Evolutionary conservation across 2,888 invertebrate species (phyloP).

Genomic region (Allygus modestus): DNA sequence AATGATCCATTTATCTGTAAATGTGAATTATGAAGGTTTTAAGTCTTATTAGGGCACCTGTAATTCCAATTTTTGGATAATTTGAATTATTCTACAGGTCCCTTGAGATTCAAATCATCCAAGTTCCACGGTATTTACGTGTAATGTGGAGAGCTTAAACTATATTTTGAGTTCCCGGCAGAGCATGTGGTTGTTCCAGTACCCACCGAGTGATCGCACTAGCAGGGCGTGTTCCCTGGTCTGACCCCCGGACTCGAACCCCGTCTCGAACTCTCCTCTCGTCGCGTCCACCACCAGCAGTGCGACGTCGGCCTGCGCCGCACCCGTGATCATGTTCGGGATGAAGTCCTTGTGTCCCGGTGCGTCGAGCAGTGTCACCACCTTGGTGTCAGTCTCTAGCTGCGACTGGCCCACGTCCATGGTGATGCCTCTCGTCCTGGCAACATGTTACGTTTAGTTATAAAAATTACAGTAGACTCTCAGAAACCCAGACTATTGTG

Average conservation of each 20-base stretch:
- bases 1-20: too few species aligned
- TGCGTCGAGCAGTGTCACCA: slow-evolving; percentile 93
- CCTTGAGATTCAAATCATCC: too few species aligned
- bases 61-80: too few species aligned
- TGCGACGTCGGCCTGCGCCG: slow-evolving; percentile 98
- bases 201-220: slow-evolving; percentile 84
- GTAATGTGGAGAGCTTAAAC: too few species aligned
- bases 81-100: too few species aligned
- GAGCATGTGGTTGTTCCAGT: too few species aligned
- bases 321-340: slow-evolving; percentile 99
- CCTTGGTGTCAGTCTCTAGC: slow-evolving; percentile 92
- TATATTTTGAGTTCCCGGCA: too few species aligned
- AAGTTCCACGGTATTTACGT: too few species aligned
- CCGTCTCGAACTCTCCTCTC: slow-evolving; percentile 98
- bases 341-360: slow-evolving; percentile 99
- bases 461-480: too few species aligned
- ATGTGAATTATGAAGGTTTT: too few species aligned
- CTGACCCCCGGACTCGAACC: slow-evolving; percentile 98
- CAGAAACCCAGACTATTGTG: too few species aligned
- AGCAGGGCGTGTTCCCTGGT: slow-evolving; percentile 97
- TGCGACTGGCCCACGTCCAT: slow-evolving; percentile 98
- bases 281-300: slow-evolving; percentile 97
- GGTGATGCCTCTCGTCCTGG: slow-evolving; percentile 95
- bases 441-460: slow-evolving; percentile 33
- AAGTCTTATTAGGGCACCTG: too few species aligned